Base-by-base conservation (phyloP, 2,797 vertebrate species). In the Percopsis omiscomaycus region DNA sequence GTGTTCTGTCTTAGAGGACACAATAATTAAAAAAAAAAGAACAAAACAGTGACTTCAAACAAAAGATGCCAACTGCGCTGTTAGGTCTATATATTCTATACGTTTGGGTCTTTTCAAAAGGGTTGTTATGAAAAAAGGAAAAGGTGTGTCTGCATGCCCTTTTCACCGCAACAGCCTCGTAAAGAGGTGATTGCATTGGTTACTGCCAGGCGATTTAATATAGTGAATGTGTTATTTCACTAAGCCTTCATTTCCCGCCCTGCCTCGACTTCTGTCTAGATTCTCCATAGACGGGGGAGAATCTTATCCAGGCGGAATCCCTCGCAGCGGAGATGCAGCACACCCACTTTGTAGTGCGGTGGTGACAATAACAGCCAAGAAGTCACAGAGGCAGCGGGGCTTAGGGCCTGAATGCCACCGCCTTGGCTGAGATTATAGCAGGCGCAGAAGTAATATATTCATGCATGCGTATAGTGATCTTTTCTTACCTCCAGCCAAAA, bases 391-490 rank as follows among this genome's bases (percentile, higher is more conserved):
- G 75, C 83, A 81, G 77, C 69, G 78, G 66, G 78, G 79, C 69
- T 53, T 76, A 56, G 80, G 75, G 82, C 83, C 75, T 82, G 75
- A 79, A 79, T 66, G 75, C 59, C 5, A 5, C 29, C 63, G 73
- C 70, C 78, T 81, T 82, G 83, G 78, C 68, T 81, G 74, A 71
- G 82, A 85, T 82, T 85, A 86, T 75, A 87, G 82, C 82, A 80
- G 71, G 66, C 76, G 84, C 79, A 84, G 74, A 66, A 77, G 80
- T 81, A 86, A 86, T 85, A 78, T 84, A 89, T 88, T 87, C 84
- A 86, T 89, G 79, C 79, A 82, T 84, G 80, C 86, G 80, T 11
- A 75, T 73, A 82, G 74, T 79, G 79, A 83, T 84, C 79, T 71
- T 75, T 72, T 75, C 78, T 78, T 80, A 79, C 83, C 79, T 64